These are phyloP conservation scores for Schizotus pectinicornis DNA, from an alignment of 2,888 invertebrate species.

Conservation along the genomic window DNA sequence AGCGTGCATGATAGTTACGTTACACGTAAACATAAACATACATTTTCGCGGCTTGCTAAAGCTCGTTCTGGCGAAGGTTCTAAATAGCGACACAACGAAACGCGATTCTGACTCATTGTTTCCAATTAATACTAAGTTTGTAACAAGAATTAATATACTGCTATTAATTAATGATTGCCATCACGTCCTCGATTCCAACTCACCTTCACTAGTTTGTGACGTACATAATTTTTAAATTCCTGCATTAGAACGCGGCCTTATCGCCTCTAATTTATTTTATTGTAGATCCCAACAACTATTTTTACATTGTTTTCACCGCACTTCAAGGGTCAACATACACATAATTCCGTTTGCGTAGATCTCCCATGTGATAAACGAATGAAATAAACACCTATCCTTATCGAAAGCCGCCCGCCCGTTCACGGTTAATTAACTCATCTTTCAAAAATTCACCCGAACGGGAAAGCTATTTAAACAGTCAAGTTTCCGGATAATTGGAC, in stretches of 20 bases:
- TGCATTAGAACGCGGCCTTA: not conserved
- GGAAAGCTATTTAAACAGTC: too few species aligned
- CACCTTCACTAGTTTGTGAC: not conserved
- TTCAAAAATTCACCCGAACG: too few species aligned
- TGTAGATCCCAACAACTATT: not conserved
- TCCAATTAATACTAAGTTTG: constrained; percentile 2
- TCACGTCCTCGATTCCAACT: not conserved
- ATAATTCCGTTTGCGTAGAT: constrained; percentile 4
- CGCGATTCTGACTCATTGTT: constrained; percentile 5
- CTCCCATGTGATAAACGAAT: constrained; percentile 2
- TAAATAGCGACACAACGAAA: constrained; percentile 6
- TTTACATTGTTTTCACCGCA: constrained; percentile 5
- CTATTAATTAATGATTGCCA: too few species aligned
- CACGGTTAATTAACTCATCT: too few species aligned
- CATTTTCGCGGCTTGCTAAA: constrained; percentile 22
- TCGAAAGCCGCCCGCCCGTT: too few species aligned
- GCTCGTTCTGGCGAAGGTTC: constrained; percentile 14
- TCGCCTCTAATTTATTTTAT: not conserved
- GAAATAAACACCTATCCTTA: too few species aligned
- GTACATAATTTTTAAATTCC: not conserved
- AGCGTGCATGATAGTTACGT: constrained; percentile 15
- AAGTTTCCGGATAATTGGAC: too few species aligned
- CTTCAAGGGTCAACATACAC: constrained; percentile 8
- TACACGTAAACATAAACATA: constrained; percentile 21
- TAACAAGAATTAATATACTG: not conserved